phyloP scores from a whole-genome alignment of 2,888 invertebrate genomes.

The Sesamia inferens region DNA sequence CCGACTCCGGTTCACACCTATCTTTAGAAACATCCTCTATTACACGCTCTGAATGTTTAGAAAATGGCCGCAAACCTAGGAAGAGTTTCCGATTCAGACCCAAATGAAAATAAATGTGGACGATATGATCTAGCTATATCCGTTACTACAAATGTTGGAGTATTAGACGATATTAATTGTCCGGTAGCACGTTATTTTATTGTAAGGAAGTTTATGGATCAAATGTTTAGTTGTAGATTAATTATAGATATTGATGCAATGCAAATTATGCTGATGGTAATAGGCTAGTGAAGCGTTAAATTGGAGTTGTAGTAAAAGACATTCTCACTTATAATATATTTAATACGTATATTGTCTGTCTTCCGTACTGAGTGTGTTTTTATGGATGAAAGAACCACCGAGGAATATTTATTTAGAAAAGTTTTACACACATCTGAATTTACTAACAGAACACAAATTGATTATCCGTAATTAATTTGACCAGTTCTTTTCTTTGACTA shows the following conservation, averaged over 20 bases:
- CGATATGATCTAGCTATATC: conserved; percentile 20
- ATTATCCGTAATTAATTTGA: no score
- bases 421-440: background rate
- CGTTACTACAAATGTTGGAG: conserved; percentile 21
- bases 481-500: no score
- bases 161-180: conserved; percentile 14
- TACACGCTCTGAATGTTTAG: conserved; percentile 78
- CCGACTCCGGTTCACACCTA: conserved; percentile 64
- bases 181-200: conserved; percentile 1
- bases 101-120: conserved; percentile 32
- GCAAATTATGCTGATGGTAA: background rate
- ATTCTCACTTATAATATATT: conserved; percentile 19
- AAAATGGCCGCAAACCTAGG: conserved; percentile 63
- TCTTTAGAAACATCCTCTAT: conserved; percentile 71
- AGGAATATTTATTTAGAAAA: background rate
- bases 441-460: no score
- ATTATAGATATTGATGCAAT: background rate
- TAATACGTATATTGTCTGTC: background rate
- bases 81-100: conserved; percentile 51
- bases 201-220: conserved; percentile 25
- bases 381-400: background rate
- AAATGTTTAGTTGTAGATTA: conserved; percentile 4
- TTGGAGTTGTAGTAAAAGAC: conserved; percentile 10
- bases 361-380: background rate
- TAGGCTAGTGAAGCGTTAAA: conserved; percentile 4